A percentile compares a stretch with the other conserved stretches of the same genome.
Conservation (phyloP, 2,797 vertebrate genomes). For the Poeciliopsis infans region DNA sequence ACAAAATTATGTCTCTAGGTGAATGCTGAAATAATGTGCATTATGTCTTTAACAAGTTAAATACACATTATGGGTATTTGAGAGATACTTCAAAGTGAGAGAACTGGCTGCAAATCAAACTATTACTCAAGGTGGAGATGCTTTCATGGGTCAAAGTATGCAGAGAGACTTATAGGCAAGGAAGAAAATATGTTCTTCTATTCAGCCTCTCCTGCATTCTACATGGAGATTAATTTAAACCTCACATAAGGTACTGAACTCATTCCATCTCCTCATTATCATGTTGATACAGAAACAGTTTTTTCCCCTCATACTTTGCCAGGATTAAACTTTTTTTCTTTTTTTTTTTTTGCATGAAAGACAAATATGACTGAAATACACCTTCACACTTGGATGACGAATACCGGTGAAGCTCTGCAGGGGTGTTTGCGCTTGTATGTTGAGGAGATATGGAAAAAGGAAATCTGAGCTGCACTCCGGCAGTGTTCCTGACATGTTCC, state of each 20-base stretch:
- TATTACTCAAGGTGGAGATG: conserved; percentile 16
- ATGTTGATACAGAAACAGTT: conserved; percentile 39
- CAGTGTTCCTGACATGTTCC: conserved; percentile 50
- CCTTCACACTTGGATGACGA: conserved; percentile 49
- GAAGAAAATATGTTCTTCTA: conserved; percentile 22
- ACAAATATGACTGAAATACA: conserved; percentile 59
- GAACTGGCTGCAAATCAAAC: conserved; percentile 24
- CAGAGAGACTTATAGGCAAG: conserved; percentile 20
- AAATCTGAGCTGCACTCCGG: conserved; percentile 35
- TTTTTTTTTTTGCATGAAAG: conserved; percentile 54
- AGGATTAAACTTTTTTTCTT: conserved; percentile 57
- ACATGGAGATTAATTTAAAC: conserved; percentile 55
- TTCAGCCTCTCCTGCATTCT: conserved; percentile 24
- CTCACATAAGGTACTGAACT: conserved; percentile 40
- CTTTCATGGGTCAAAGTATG: conserved; percentile 14
- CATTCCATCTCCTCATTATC: conserved; percentile 56
- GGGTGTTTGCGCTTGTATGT: conserved; percentile 32
- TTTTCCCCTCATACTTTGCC: conserved; percentile 29
- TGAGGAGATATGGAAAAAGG: conserved; percentile 40
- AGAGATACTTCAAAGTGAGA: conserved; percentile 8
- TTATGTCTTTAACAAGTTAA: background rate
- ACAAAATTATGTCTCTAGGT: background rate
- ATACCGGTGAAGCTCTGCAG: conserved; percentile 38
- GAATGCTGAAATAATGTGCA: background rate
- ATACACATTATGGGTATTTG: conserved; percentile 19